These are phyloP conservation scores for Zosterops borbonicus DNA, from an alignment of 2,113 vertebrate genomes.

Conservation along the genomic window DNA sequence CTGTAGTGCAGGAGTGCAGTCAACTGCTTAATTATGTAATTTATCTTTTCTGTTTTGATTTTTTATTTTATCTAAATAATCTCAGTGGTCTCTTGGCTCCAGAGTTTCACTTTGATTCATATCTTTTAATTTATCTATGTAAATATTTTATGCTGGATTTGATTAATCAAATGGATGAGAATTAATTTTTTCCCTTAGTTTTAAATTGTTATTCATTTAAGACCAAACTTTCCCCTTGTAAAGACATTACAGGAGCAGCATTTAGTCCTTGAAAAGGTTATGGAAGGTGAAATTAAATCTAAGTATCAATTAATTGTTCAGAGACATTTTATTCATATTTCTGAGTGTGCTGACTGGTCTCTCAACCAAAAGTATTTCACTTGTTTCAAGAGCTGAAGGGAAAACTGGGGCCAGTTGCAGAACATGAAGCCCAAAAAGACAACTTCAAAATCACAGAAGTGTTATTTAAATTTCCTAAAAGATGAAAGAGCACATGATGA, in stretches of 20 bases:
- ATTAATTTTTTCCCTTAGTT: not conserved
- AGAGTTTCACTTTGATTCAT: conserved; percentile 25
- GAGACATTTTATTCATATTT: not conserved
- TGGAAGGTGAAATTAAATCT: not conserved
- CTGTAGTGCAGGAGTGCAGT: not conserved
- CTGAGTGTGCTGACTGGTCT: not conserved
- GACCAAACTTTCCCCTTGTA: not conserved
- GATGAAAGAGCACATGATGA: not conserved
- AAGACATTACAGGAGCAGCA: not conserved
- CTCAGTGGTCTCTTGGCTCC: not conserved
- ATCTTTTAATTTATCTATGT: conserved; percentile 30
- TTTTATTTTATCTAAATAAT: conserved; percentile 35
- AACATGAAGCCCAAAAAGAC: not conserved
- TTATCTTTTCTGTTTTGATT: conserved; percentile 26
- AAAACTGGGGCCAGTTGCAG: not conserved
- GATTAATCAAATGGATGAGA: conserved; percentile 9
- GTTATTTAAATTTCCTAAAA: not conserved
- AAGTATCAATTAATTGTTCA: not conserved
- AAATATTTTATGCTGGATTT: conserved; percentile 39
- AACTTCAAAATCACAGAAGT: not conserved
- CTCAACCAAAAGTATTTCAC: not conserved
- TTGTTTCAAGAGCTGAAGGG: not conserved
- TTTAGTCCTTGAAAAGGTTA: not conserved
- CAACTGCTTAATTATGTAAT: not conserved
- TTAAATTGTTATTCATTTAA: not conserved